Evolutionary conservation across 2,888 invertebrate species (phyloP).

Genomic region (Oscheius onirici): DNA sequence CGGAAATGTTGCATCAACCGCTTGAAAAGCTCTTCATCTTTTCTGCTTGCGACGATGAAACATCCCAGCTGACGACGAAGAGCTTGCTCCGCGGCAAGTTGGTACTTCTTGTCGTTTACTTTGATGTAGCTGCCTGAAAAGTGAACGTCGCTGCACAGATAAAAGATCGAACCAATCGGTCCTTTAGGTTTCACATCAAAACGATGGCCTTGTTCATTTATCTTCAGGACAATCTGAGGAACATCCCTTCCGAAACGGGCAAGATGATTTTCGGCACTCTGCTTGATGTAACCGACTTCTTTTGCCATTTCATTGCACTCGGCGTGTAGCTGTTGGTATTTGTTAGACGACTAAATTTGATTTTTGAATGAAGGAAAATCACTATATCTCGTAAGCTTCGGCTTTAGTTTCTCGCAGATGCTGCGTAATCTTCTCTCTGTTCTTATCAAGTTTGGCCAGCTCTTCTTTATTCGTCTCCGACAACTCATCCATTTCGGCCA

Average conservation of each 20-base stretch:
- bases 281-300: not conserved
- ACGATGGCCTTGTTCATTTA: conserved; percentile 34
- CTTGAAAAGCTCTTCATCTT: conserved; percentile 35
- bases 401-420: too few species aligned
- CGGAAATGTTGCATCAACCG: conserved; percentile 2
- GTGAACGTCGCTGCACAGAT: not conserved
- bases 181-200: conserved; percentile 59
- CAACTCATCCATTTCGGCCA: not conserved
- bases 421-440: too few species aligned
- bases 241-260: conserved; percentile 53
- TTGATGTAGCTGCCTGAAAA: conserved; percentile 49
- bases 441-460: too few species aligned
- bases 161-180: conserved; percentile 51
- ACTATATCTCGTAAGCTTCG: too few species aligned
- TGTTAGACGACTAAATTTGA: too few species aligned
- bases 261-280: not conserved
- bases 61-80: conserved; percentile 25
- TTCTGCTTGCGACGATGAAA: conserved; percentile 36
- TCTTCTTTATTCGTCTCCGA: too few species aligned
- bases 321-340: not conserved
- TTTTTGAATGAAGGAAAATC: not conserved
- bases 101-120: conserved; percentile 58
- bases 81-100: conserved; percentile 50
- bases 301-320: not conserved
- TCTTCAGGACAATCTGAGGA: conserved; percentile 40